Evolutionary conservation across 1,140 invertebrate species (phyloP).

Genomic region (Drosophila santomea): DNA sequence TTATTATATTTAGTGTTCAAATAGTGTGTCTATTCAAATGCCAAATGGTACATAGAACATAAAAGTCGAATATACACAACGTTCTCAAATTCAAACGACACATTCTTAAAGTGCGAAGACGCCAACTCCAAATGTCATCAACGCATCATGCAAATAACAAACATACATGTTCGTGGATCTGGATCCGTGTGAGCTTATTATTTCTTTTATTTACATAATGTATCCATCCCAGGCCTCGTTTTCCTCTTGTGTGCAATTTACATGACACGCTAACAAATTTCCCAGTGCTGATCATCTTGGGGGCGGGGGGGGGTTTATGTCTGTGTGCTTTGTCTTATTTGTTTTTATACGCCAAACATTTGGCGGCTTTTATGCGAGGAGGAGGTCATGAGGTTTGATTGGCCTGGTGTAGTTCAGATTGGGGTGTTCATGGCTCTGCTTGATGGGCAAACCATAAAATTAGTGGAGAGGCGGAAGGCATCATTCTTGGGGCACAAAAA

Average conservation of each 20-base stretch:
- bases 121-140: conserved; percentile 62
- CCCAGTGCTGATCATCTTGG: conserved; percentile 52
- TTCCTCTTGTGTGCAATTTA: conserved; percentile 77
- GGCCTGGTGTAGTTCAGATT: conserved; percentile 67
- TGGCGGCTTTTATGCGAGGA: conserved; percentile 45
- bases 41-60: neutral
- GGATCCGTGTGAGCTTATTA: conserved; percentile 61
- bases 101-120: conserved; percentile 12
- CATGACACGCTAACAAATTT: conserved; percentile 80
- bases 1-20: too few species aligned
- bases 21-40: too few species aligned
- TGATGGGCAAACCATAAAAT: conserved; percentile 73
- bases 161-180: conserved; percentile 21
- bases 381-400: conserved; percentile 68
- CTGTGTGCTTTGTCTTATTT: conserved; percentile 79
- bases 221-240: conserved; percentile 54
- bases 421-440: conserved; percentile 34
- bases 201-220: conserved; percentile 82
- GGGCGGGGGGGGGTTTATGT: conserved; percentile 53
- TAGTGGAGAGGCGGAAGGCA: conserved; percentile 41
- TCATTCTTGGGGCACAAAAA: neutral
- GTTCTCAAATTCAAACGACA: conserved; percentile 5
- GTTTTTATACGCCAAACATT: conserved; percentile 63
- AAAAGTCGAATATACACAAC: conserved; percentile 5
- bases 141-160: conserved; percentile 77